Conservation (phyloP, 2,113 vertebrate species). For the Pedionomus torquatus region DNA sequence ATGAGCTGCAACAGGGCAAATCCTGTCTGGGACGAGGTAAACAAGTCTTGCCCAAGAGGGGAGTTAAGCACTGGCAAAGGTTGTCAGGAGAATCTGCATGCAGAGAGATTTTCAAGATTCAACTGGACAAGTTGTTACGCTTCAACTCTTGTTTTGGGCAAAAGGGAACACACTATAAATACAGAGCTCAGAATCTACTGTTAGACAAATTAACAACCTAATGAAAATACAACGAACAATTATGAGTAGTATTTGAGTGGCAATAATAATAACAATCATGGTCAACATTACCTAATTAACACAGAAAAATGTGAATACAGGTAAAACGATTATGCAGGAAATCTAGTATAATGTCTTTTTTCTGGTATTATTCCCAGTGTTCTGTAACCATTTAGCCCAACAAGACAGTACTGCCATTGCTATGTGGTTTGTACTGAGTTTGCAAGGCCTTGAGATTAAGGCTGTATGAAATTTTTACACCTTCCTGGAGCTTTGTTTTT, state of each 20-base stretch:
- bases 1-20: background rate
- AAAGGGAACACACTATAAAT: background rate
- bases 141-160: background rate
- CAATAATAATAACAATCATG: background rate
- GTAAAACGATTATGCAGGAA: background rate
- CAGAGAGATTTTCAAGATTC: background rate
- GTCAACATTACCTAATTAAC: background rate
- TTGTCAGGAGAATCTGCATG: background rate
- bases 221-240: background rate
- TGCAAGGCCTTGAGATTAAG: background rate
- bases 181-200: background rate
- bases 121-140: background rate
- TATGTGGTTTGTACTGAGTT: background rate
- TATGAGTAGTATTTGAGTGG: background rate
- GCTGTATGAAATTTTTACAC: background rate
- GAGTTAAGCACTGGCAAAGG: background rate
- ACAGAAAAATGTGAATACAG: background rate
- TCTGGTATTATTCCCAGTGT: background rate
- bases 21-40: background rate
- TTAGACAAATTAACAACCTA: background rate
- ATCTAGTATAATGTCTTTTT: background rate
- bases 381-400: fast-evolving
- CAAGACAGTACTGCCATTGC: background rate
- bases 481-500: background rate
- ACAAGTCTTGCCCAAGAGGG: background rate